phyloP scores from a whole-genome alignment of 1,140 invertebrate genomes.

The Cephus cinctus region DNA sequence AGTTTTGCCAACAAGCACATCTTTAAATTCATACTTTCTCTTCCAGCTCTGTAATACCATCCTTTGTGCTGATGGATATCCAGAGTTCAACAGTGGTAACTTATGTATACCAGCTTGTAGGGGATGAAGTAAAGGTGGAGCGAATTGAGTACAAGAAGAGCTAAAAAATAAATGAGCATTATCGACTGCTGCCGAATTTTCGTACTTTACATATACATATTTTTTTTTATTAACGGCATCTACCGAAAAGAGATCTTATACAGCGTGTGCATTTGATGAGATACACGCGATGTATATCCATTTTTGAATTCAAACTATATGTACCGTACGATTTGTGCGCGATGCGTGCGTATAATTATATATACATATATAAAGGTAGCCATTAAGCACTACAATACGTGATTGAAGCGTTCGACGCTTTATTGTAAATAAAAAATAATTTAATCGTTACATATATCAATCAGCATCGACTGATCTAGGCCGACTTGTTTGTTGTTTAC shows the following conservation, averaged over 20 bases:
- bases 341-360: slow-evolving; percentile 1
- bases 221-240: not conserved
- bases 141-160: slow-evolving; percentile 96
- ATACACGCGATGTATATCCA: not conserved
- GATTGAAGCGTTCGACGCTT: not conserved
- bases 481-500: not conserved
- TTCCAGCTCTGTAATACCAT: slow-evolving; percentile 86
- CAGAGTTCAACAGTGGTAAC: slow-evolving; percentile 97
- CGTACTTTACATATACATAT: not conserved
- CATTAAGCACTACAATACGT: not conserved
- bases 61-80: slow-evolving; percentile 99
- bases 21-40: slow-evolving; percentile 18
- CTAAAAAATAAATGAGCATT: slow-evolving; percentile 46
- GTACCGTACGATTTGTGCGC: not conserved
- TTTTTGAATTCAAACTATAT: not conserved
- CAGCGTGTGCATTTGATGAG: not conserved
- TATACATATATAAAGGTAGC: slow-evolving; percentile 8
- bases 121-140: slow-evolving; percentile 98
- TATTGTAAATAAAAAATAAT: slow-evolving; percentile 16
- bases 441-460: not conserved
- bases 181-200: not conserved
- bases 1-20: not conserved
- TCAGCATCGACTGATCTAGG: not conserved
- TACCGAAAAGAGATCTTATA: not conserved
- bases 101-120: slow-evolving; percentile 97